phyloP scores from a whole-genome alignment of 2,888 invertebrate species.

The Tipula vernalis region DNA sequence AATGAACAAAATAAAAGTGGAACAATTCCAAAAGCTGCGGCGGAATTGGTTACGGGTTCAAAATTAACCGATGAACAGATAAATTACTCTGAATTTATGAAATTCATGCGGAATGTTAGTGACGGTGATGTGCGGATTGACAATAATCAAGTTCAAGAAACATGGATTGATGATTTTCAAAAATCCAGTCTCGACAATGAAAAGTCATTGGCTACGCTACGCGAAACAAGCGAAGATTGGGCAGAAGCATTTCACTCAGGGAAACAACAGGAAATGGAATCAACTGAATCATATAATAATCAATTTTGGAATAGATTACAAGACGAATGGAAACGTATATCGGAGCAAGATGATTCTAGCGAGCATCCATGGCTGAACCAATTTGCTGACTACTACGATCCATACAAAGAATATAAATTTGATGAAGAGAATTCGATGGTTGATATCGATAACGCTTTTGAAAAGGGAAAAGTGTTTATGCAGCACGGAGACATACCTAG shows the following conservation, averaged over 20 bases:
- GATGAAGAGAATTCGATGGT: slow-evolving; percentile 77
- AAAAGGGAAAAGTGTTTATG: slow-evolving; percentile 72
- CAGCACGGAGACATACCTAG: slow-evolving; percentile 84
- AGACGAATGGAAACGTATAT: slow-evolving; percentile 68
- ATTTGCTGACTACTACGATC: slow-evolving; percentile 47
- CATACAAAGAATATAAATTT: slow-evolving; percentile 63
- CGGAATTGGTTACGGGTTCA: slow-evolving; percentile 15
- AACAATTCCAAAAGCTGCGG: not conserved
- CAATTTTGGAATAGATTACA: slow-evolving; percentile 51
- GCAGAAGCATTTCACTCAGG: slow-evolving; percentile 42
- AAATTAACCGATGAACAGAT: slow-evolving; percentile 48
- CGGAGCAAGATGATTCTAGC: slow-evolving; percentile 40
- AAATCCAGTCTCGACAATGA: slow-evolving; percentile 20
- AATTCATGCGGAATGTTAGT: slow-evolving; percentile 67
- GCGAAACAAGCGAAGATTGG: slow-evolving; percentile 24
- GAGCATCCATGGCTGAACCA: slow-evolving; percentile 63
- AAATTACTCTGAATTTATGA: slow-evolving; percentile 70
- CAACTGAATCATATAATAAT: slow-evolving; percentile 47
- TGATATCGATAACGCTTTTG: slow-evolving; percentile 62
- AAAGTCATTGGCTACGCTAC: not conserved
- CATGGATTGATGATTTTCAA: slow-evolving; percentile 4
- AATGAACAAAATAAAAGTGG: not conserved
- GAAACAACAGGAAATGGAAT: slow-evolving; percentile 44
- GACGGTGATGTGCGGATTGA: slow-evolving; percentile 49
- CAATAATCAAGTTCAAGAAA: slow-evolving; percentile 24